These are phyloP conservation scores for Tachina lurida DNA, from an alignment of 2,888 invertebrate genomes.

Conservation along the genomic window DNA sequence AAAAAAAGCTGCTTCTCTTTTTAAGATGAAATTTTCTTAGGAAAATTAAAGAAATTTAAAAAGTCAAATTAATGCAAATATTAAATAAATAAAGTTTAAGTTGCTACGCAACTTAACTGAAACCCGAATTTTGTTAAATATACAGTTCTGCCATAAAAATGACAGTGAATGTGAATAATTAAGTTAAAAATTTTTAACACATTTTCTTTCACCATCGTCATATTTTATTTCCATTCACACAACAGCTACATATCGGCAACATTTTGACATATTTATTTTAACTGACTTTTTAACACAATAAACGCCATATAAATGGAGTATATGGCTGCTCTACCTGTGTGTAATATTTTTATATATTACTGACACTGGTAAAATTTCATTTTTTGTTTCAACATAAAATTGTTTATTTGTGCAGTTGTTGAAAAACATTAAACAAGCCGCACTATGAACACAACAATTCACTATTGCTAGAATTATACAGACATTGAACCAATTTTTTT, in stretches of 20 bases:
- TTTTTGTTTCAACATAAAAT: background rate
- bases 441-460: background rate
- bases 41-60: too few relatives aligned
- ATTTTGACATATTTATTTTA: constrained; percentile 5
- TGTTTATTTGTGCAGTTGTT: constrained; percentile 16
- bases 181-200: background rate
- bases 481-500: constrained; percentile 38
- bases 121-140: too few relatives aligned
- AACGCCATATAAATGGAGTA: constrained; percentile 12
- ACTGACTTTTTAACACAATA: constrained; percentile 22
- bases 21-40: too few relatives aligned
- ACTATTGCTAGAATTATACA: background rate
- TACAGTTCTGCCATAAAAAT: background rate
- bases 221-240: background rate
- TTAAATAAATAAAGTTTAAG: too few relatives aligned
- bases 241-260: background rate
- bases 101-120: too few relatives aligned
- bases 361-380: background rate
- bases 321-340: background rate
- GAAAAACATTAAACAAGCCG: constrained; percentile 20
- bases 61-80: too few relatives aligned
- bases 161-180: background rate
- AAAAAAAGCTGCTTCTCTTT: too few relatives aligned
- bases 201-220: background rate
- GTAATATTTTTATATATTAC: background rate